Evolutionary conservation across 1,140 invertebrate genomes (phyloP), one percentile per base, ranked within the genome.

Genomic region (Parasteatoda tepidariorum): DNA sequence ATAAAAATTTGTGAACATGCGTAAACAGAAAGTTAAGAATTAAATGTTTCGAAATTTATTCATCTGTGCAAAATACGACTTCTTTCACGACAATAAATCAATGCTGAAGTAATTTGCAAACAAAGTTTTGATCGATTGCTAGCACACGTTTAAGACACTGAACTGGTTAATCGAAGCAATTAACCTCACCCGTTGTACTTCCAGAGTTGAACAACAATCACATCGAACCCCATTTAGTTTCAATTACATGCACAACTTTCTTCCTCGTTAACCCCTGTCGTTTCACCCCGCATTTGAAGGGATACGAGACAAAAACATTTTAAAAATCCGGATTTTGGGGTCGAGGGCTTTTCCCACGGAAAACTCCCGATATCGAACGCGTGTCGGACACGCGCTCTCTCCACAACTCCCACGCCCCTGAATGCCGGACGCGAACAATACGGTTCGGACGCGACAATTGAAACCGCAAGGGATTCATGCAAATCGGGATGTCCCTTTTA

Each of bases 391-490:
- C 71, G 71, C n/a, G 71, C 13, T 30, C 18, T 13, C 30, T 33
- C 26, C 0, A 9, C 31, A 13, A 26, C 71, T 74, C 71, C 71
- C 71, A 74, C 71, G 71, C 55, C 26, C n/a, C 9, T 13, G 71
- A 61, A 22, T 74, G 22, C 71, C 71, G 24, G 71, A 74, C 55
- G 22, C 3, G 31, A 5, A 74, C 71, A 74, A 74, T 74, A 38
- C 18, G 55, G 54, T 74, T 33, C 71, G 55, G 71, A 74, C 33
- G 9, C 34, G 34, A 41, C 34, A 33, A 68, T 68, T 38, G 33
- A 74, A 22, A 15, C 71, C 30, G 24, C 15, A 15, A 26, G 30
- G 5, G 13, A n/a, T 38, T 31, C 57, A 61, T 61, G 71, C 71
- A 74, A 74, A 74, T 74, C n/a, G 55, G 22, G 3, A 74, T 41